Evolutionary conservation across 2,888 invertebrate species (phyloP), one percentile per base, ranked within the genome.

Genomic region (Gortyna flavago): DNA sequence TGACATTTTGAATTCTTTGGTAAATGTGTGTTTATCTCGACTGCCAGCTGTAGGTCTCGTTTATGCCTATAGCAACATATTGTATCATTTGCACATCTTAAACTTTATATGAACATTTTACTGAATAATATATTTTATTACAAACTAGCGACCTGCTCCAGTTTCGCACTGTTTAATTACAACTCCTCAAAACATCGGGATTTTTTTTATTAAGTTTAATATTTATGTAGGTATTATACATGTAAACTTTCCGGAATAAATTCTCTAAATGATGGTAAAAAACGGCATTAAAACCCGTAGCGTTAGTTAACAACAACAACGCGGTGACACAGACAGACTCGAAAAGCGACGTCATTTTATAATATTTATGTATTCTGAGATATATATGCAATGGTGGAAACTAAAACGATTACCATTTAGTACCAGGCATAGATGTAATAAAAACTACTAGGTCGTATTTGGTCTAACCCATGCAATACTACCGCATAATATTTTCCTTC

Each of bases 1-100:
- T 66, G 51, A 54, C 51, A 18, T 29, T 51, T 64, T n/a, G 11
- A 59, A 70, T 59, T 51, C 57, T 51, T 65, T 29, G 57, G 35
- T 18, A 72, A 61, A 66, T 59, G 72, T 51, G 8, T 32, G n/a
- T 71, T 71, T 79, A 79, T 71, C 71, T 66, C 29, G 1, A 18
- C 1, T 25, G 69, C 11, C 16, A 32, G 71, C 41, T 71, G 51
- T 8, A 25, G 6, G 66, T 61, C 65, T 61, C 29, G 25, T 79
- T 66, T 66, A 54, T 57, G 54, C 18, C 11, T 29, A 57, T 13
- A 54, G 67, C 6, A 29, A 54, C n/a, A 11, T 44, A n/a, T 25
- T 57, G 16, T n/a, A 21, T 16, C 9, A 44, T 38, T 68, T 65
- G n/a, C 38, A 68, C 16, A 35, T 29, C 13, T 35, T 64, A 25